Percentiles rank a stretch among this genome's conserved stretches.
Conservation (phyloP, 1,140 invertebrate genomes). For the Drosophila repleta region DNA sequence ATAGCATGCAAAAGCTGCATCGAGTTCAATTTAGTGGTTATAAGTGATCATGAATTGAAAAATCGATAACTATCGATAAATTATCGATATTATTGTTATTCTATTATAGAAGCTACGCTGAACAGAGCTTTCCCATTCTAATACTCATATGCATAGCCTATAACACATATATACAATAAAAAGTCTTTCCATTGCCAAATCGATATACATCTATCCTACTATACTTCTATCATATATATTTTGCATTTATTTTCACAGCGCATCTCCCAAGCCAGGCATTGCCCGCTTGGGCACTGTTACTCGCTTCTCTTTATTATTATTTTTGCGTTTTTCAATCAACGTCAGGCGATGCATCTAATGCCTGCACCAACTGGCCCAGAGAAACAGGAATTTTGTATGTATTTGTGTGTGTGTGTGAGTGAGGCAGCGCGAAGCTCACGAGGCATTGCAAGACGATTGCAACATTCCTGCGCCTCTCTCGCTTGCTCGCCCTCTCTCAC, state of each 20-base stretch:
- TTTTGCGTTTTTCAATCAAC: slow-evolving; percentile 55
- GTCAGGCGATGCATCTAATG: slow-evolving; percentile 65
- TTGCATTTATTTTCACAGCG: no score
- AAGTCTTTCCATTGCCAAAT: no score
- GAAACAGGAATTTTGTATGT: slow-evolving; percentile 42
- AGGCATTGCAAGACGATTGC: slow-evolving; percentile 67
- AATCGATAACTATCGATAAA: slow-evolving; percentile 2
- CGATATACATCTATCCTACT: no score
- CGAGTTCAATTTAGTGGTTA: background rate
- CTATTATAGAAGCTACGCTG: background rate
- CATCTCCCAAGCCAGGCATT: background rate
- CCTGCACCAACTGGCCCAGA: slow-evolving; percentile 28
- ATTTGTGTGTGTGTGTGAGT: slow-evolving; percentile 1
- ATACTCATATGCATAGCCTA: no score
- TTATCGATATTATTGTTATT: no score
- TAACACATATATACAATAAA: no score
- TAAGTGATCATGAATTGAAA: no score
- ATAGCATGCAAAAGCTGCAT: background rate
- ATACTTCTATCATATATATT: no score
- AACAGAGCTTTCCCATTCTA: background rate
- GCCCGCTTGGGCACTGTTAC: background rate
- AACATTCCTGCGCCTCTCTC: slow-evolving; percentile 44
- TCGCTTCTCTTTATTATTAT: slow-evolving; percentile 7
- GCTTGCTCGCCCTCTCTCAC: slow-evolving; percentile 12
- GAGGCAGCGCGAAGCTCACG: slow-evolving; percentile 17